phyloP scores from a whole-genome alignment of 2,797 vertebrate species.

The Clarias laeviceps region DNA sequence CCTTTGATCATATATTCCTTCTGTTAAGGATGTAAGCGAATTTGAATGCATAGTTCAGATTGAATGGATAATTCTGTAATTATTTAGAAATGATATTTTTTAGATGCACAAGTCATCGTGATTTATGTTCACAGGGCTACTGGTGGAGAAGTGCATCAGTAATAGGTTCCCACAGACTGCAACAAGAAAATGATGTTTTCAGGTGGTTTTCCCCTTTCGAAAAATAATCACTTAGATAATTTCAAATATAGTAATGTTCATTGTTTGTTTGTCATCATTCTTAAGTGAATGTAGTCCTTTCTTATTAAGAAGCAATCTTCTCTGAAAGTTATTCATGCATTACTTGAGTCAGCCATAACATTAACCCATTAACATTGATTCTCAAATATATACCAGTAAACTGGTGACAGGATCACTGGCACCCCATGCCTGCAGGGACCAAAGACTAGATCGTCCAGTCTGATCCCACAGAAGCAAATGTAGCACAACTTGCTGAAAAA shows the following conservation, averaged over 20 bases:
- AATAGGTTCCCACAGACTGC: background rate
- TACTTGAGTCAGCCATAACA: background rate
- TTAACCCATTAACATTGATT: too few species aligned
- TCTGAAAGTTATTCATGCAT: background rate
- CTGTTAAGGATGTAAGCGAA: background rate
- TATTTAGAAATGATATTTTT: background rate
- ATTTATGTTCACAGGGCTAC: background rate
- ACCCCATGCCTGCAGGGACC: too few species aligned
- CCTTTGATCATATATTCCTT: conserved; percentile 46
- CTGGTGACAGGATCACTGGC: too few species aligned
- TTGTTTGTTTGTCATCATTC: background rate
- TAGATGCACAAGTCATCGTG: background rate
- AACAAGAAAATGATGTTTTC: background rate
- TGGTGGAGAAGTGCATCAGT: background rate
- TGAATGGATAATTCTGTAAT: background rate
- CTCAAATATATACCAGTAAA: too few species aligned
- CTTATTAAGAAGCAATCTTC: background rate
- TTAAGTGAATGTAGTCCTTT: background rate
- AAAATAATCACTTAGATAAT: background rate
- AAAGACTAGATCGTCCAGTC: too few species aligned
- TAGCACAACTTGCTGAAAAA: too few species aligned
- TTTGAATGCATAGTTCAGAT: background rate
- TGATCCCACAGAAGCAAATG: too few species aligned
- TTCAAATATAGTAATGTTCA: background rate
- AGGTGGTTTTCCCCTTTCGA: background rate